Evolutionary conservation across 2,113 vertebrate species (phyloP).

Genomic region (Tetrao urogallus): DNA sequence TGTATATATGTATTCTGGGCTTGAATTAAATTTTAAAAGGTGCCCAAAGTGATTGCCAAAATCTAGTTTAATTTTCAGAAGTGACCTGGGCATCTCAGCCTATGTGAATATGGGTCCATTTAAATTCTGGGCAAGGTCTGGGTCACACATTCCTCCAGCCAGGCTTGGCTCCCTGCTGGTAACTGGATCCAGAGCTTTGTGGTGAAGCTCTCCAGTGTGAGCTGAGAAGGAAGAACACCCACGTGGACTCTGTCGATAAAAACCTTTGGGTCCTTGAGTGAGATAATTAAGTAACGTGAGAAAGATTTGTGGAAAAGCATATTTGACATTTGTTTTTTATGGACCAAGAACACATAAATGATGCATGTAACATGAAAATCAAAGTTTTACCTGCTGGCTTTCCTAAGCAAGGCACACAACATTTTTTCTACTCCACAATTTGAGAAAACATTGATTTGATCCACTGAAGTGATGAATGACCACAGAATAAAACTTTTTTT

Average conservation of each 20-base stretch:
- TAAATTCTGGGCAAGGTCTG: not conserved
- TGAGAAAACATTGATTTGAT: conserved; percentile 17
- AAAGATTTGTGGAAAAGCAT: not conserved
- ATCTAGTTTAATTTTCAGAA: not conserved
- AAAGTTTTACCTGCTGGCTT: conserved; percentile 31
- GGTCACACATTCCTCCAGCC: not conserved
- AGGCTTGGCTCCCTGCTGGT: not conserved
- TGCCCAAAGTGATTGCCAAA: not conserved
- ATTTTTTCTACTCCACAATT: not conserved
- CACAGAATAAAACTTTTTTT: conserved; percentile 29
- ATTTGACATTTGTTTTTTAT: not conserved
- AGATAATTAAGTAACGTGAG: not conserved
- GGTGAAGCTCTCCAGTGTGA: not conserved
- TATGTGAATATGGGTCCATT: not conserved
- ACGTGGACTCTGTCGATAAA: not conserved
- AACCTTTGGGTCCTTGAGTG: not conserved
- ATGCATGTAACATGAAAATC: not conserved
- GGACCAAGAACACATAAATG: not conserved
- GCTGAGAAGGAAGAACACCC: not conserved
- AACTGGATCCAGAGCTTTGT: not conserved
- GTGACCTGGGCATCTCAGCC: not conserved
- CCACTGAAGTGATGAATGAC: conserved; percentile 39
- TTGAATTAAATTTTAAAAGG: not conserved
- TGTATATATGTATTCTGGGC: not conserved
- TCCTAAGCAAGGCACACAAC: not conserved